Conservation (phyloP, 2,113 vertebrate genomes). For the Hoplias malabaricus region DNA sequence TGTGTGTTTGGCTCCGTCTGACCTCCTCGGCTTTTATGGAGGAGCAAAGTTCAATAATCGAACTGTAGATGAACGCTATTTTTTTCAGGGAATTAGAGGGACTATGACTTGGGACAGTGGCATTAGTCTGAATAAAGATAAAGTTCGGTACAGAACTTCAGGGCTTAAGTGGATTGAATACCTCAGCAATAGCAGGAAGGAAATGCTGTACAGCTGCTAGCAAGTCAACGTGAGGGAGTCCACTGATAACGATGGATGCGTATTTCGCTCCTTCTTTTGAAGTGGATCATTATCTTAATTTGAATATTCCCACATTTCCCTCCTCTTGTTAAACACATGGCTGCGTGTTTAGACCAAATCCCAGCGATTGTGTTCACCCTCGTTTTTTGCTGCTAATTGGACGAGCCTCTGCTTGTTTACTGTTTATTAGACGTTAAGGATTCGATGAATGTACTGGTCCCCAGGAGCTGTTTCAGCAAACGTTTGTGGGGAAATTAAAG, state of each 20-base stretch:
- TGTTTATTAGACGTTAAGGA: background rate
- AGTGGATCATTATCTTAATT: conserved; percentile 10
- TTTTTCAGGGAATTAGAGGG: background rate
- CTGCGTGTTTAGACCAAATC: background rate
- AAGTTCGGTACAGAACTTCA: background rate
- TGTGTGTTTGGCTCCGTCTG: background rate
- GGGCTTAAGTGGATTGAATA: background rate
- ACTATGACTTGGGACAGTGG: background rate
- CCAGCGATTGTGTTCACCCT: background rate
- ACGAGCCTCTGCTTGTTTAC: background rate
- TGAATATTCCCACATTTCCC: conserved; percentile 4
- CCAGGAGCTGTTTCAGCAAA: background rate
- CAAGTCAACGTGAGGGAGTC: background rate
- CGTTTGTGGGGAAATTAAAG: background rate
- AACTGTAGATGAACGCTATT: background rate
- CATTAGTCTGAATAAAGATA: background rate
- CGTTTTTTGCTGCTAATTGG: conserved; percentile 6
- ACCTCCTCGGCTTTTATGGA: background rate
- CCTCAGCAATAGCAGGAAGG: background rate
- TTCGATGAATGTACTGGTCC: background rate
- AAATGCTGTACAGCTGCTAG: background rate
- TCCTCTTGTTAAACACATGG: background rate
- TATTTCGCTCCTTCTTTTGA: background rate
- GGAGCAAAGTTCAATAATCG: background rate
- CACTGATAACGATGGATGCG: background rate